Percentiles rank a stretch among this genome's conserved stretches.
Evolutionary conservation across 2,113 vertebrate genomes (phyloP).

Genomic region (Bucco capensis): DNA sequence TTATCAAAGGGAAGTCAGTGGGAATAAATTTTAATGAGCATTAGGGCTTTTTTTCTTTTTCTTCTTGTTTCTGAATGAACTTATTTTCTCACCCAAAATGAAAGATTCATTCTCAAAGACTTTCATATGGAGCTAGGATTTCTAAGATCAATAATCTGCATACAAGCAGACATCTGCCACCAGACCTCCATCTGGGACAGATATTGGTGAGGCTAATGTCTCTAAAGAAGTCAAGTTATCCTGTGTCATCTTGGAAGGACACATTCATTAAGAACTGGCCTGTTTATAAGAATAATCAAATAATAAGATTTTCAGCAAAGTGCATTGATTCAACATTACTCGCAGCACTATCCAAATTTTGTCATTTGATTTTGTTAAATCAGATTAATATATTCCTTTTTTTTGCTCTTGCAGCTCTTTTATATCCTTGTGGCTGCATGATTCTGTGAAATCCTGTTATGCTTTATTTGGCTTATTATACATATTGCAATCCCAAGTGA

Average conservation of each 20-base stretch:
- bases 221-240: background rate
- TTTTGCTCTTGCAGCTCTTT: background rate
- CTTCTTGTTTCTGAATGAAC: background rate
- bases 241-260: background rate
- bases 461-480: background rate
- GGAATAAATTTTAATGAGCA: background rate
- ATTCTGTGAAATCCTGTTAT: background rate
- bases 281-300: background rate
- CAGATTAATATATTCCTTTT: background rate
- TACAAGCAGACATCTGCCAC: slow-evolving; percentile 47
- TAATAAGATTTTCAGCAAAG: background rate
- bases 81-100: background rate
- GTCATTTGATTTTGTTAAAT: background rate
- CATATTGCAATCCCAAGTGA: background rate
- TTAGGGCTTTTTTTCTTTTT: background rate
- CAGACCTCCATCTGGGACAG: slow-evolving; percentile 45
- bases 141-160: background rate
- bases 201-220: slow-evolving; percentile 14
- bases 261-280: background rate
- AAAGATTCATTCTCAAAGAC: background rate
- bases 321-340: background rate
- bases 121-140: background rate
- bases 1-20: background rate
- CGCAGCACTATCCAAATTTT: background rate
- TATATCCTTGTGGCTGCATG: background rate